Base-by-base conservation (phyloP, 2,888 invertebrate species). In the Augiades crinisus region DNA sequence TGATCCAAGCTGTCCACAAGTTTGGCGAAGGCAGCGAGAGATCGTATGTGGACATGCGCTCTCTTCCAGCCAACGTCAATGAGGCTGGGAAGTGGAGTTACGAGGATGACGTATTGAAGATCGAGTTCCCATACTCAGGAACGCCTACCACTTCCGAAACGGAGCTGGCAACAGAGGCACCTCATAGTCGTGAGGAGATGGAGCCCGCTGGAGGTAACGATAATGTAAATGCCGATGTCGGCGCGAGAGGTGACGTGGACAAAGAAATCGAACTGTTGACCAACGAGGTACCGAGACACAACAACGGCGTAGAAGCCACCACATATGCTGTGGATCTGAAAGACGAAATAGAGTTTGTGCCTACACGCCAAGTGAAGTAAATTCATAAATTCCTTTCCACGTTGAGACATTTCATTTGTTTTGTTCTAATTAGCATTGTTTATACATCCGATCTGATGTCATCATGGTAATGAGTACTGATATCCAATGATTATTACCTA, bases 301-400 rank as follows among this genome's bases (percentile, higher is more conserved):
- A 56, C 2, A 37, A 46, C 5, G 14, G 41, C 0, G 71, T 82
- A 0, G 85, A 87, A 63, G 80, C 80, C 0, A 85, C 87, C 0
- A 87, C 84, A 0, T 84, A 87, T 57, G 70, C 83, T 0, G 83
- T 87, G 0, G 79, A 84, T 46, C 51, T 82, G 14, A 80, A 77
- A 14, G 68, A 79, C 41, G 81, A 85, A 5, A 62, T 78, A 0
- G 87, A 87, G 44, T 86, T 87, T 53, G 81, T 87, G 7, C 81
- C 85, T 1, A 67, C 81, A 10, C 50, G 51, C 17, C 44, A 44
- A 51, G 44, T 44, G 21, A 43, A 51, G 21, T 51, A 44, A 45
- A 30, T 10, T 41, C 3, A 17, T 43, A 21, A 38, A 38, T 12
- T 38, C 21, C 13, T 21, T 31, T 21, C 5, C 6, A 17, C 4